A percentile compares a stretch with the other conserved stretches of the same genome.
phyloP scores from a whole-genome alignment of 2,888 invertebrate genomes.

The Scelioninae gen. 1 region DNA sequence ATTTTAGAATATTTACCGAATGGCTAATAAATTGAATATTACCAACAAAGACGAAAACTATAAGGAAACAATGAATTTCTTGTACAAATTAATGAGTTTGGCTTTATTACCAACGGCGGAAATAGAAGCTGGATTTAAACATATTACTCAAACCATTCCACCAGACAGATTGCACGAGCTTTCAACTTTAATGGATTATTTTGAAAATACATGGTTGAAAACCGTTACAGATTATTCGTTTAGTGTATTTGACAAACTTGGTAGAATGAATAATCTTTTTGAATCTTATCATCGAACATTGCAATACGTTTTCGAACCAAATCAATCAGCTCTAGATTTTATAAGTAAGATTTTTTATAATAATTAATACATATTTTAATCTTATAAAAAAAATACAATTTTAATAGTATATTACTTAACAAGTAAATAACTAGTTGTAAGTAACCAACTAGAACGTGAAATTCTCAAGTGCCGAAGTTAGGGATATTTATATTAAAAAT shows the following conservation, averaged over 20 bases:
- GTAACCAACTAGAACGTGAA: no score
- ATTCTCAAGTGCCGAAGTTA: no score
- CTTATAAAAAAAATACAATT: no score
- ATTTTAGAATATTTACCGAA: slow-evolving; percentile 4
- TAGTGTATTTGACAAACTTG: slow-evolving; percentile 7
- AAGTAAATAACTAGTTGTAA: no score
- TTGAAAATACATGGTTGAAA: slow-evolving; percentile 11
- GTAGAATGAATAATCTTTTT: slow-evolving; percentile 17
- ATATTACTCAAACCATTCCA: neutral
- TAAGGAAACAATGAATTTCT: neutral
- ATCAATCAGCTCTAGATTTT: slow-evolving; percentile 19
- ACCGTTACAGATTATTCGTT: slow-evolving; percentile 3
- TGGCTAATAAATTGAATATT: neutral
- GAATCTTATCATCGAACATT: slow-evolving; percentile 27
- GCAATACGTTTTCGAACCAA: slow-evolving; percentile 15
- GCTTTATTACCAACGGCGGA: slow-evolving; percentile 10
- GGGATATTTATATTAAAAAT: no score
- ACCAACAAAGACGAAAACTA: neutral
- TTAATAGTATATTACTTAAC: neutral
- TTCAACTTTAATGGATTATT: slow-evolving; percentile 4
- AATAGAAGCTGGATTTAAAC: slow-evolving; percentile 1
- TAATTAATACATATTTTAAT: no score
- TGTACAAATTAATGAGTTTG: slow-evolving; percentile 13
- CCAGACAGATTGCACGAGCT: neutral
- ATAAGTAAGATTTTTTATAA: slow-evolving; percentile 16